These are phyloP conservation scores for Nothocercus julius DNA, from an alignment of 2,113 vertebrate species.

Conservation along the genomic window DNA sequence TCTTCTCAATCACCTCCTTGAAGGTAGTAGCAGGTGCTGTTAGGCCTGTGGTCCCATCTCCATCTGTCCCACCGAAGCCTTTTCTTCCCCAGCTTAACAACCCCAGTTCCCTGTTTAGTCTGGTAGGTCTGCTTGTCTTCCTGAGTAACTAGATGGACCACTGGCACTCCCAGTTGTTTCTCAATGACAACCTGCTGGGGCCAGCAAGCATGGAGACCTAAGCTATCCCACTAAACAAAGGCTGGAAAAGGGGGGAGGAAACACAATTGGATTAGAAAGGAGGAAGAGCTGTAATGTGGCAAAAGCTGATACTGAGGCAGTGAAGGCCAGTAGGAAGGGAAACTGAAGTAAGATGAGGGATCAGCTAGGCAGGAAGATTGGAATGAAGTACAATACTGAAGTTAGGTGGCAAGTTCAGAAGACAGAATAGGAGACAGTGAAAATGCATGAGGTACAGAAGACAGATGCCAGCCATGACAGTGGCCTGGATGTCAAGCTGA, in stretches of 20 bases:
- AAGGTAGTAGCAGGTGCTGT: not conserved
- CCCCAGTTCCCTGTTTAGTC: not conserved
- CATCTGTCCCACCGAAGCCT: not conserved
- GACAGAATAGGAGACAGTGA: not conserved
- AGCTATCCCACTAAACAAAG: fast-evolving
- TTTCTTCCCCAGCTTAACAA: not conserved
- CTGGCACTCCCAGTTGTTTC: not conserved
- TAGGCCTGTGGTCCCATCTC: not conserved
- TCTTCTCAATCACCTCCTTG: not conserved
- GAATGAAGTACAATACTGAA: not conserved
- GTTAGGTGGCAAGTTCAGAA: not conserved
- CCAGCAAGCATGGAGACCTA: not conserved
- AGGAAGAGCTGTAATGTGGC: not conserved
- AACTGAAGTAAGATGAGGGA: not conserved
- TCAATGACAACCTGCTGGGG: not conserved
- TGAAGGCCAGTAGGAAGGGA: not conserved
- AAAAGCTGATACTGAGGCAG: not conserved
- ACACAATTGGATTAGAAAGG: not conserved
- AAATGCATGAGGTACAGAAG: not conserved
- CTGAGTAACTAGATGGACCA: not conserved
- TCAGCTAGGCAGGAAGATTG: not conserved
- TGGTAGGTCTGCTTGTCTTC: not conserved
- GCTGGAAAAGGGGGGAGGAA: not conserved
- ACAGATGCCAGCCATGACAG: not conserved
- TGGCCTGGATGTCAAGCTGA: not conserved